Conservation (phyloP, 2,113 vertebrate species). For the Zosterops japonicus region DNA sequence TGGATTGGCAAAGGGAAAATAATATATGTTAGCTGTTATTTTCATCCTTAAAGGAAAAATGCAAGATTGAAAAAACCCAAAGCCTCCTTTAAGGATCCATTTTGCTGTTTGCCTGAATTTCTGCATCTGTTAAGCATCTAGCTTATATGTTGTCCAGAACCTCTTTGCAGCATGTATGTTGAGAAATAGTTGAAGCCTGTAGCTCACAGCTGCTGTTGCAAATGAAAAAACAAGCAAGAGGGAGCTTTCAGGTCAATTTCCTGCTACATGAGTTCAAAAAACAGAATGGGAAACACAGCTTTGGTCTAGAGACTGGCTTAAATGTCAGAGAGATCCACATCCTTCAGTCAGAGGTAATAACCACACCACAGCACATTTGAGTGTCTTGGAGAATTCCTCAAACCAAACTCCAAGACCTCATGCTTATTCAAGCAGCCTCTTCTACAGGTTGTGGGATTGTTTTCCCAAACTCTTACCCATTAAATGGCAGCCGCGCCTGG, state of each 20-base stretch:
- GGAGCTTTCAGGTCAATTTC: not conserved
- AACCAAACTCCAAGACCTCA: not conserved
- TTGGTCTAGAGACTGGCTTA: not conserved
- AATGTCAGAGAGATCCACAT: not conserved
- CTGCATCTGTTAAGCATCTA: not conserved
- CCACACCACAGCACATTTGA: not conserved
- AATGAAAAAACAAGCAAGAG: not conserved
- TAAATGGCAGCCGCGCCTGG: slow-evolving; percentile 90
- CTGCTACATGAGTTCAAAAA: not conserved
- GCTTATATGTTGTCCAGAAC: not conserved
- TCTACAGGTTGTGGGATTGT: too few species aligned
- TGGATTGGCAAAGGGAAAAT: not conserved
- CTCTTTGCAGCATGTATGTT: not conserved
- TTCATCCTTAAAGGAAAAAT: not conserved
- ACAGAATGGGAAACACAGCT: not conserved
- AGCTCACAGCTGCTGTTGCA: not conserved
- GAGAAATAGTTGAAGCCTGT: not conserved
- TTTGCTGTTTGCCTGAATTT: not conserved
- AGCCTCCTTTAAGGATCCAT: not conserved
- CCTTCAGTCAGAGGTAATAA: not conserved
- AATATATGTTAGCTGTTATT: not conserved
- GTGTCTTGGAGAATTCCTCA: not conserved
- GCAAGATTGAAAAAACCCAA: not conserved
- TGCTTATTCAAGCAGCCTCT: not conserved
- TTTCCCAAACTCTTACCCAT: slow-evolving; percentile 82